These are phyloP conservation scores for Rutpela maculata DNA, from an alignment of 2,888 invertebrate genomes.

Conservation along the genomic window DNA sequence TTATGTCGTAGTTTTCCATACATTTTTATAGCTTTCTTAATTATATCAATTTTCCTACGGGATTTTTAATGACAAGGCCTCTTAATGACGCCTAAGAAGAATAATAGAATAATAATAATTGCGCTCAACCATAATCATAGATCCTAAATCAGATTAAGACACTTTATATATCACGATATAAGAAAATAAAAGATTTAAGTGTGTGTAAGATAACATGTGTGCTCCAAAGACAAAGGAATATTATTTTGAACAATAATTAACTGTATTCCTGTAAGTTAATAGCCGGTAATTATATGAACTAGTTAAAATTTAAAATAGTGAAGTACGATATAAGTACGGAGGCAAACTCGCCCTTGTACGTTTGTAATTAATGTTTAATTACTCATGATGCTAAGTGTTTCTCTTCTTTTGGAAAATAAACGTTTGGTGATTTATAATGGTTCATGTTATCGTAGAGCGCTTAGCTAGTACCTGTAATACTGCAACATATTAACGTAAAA, in stretches of 20 bases:
- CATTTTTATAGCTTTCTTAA: constrained; percentile 12
- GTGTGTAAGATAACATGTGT: constrained; percentile 32
- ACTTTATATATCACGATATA: constrained; percentile 15
- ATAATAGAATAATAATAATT: constrained; percentile 40
- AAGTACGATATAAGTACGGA: constrained; percentile 23
- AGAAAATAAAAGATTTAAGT: constrained; percentile 34
- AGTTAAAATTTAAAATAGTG: constrained; percentile 37
- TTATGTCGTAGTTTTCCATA: neutral
- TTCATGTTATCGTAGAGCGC: too few species aligned
- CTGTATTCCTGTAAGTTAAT: constrained; percentile 26
- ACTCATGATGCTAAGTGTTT: neutral
- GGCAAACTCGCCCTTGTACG: constrained; percentile 19
- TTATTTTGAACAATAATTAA: constrained; percentile 43
- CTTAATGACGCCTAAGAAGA: constrained; percentile 34
- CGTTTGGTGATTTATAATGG: neutral
- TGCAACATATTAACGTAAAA: too few species aligned
- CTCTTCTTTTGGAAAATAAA: neutral
- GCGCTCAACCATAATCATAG: constrained; percentile 20
- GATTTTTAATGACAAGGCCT: constrained; percentile 16
- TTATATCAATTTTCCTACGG: constrained; percentile 12
- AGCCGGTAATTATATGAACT: constrained; percentile 38
- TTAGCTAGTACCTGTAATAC: too few species aligned
- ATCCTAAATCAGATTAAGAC: constrained; percentile 34
- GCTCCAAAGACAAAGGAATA: constrained; percentile 38
- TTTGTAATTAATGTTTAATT: neutral